Evolutionary conservation across 1,140 invertebrate genomes (phyloP), one percentile per base, ranked within the genome.

Genomic region (Drosophila bocqueti): DNA sequence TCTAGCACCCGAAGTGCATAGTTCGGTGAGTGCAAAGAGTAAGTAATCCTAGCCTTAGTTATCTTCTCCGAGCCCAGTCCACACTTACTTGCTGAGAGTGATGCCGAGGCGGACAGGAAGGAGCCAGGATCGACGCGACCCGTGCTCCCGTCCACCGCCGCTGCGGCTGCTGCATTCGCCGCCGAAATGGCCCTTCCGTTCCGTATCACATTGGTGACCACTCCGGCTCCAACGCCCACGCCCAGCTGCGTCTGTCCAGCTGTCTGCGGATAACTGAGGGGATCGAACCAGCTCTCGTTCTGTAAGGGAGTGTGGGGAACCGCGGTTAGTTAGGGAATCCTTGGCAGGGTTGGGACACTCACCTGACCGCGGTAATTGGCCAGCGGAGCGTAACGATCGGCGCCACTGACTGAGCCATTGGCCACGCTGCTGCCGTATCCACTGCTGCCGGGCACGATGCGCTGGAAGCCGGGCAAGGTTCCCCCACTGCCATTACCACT

Each of bases 71-170:
- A 34, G 15, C 26, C 11, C 9, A 29, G 46, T 11, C 13, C 11
- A 47, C 68, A 93, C 94, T 94, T 93, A 94, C 94, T 93, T 89
- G 94, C 94, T 85, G 93, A 91, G 45, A 94, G 74, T 46, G 94
- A 94, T 29, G 93, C 93, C 38, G 94, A 93, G 15, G 94, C 94
- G 42, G 92, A 92, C 15, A 94, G 86, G 11, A 67, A 81, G 46
- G 84, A 60, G 31, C 68, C 55, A 2, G 81, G 60, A 74, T 89
- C 85, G n/a, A 75, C 71, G 16, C 65, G 54, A n/a, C 40, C 59
- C 52, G 54, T 63, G 24, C 47, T 66, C 26, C 58, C 72, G 55
- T 74, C 81, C 6, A 64, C 76, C 0, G 89, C 78, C 11, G 81
- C 74, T 8, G 78, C 90, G 4, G 79, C 81, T 21, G 83, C 89